Evolutionary conservation across 2,888 invertebrate species (phyloP), one percentile per base, ranked within the genome.

Genomic region (Megaustenia siamemsis): DNA sequence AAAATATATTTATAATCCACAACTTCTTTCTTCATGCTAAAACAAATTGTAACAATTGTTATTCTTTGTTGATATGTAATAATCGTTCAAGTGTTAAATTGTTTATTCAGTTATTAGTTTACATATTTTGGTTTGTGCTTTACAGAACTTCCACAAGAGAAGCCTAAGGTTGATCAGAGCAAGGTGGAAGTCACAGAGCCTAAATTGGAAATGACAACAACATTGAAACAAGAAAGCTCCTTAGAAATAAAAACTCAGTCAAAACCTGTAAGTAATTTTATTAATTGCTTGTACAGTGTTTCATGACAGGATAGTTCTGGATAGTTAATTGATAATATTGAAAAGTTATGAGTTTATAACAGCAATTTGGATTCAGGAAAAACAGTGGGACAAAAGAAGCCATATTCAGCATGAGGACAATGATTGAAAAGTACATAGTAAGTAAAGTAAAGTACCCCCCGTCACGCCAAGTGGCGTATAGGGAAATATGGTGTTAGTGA

Each of bases 111-210:
- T 66, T 68, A 12, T 32, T 28, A 35, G 32, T 77, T 77, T 40
- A 15, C 4, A 43, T 56, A 43, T 68, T 5, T 45, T 53, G 38
- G n/a, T 18, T 35, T 66, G 32, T 28, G 0, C n/a, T 1, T 81
- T 35, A 35, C 56, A 83, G 83, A 83, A 56, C 76, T 83, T 35
- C 78, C 83, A 32, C 60, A 83, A 63, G 78, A 83, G 24, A 83
- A 83, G 35, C 69, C 43, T 21, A 43, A 69, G 35, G 60, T 56
- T 82, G 71, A 82, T 60, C 71, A 82, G 35, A 82, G 32, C 32
- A 82, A 82, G 43, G 21, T 40, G 53, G 80, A 82, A 73, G 60
- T 40, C 38, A 71, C 71, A 53, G 56, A 49, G 21, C 15, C 35
- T 21, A 73, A 12, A 43, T 3, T 60, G 43, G 82, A 82, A 73